Conservation (phyloP, 2,888 invertebrate genomes). For the Minunthozetes semirufus region DNA sequence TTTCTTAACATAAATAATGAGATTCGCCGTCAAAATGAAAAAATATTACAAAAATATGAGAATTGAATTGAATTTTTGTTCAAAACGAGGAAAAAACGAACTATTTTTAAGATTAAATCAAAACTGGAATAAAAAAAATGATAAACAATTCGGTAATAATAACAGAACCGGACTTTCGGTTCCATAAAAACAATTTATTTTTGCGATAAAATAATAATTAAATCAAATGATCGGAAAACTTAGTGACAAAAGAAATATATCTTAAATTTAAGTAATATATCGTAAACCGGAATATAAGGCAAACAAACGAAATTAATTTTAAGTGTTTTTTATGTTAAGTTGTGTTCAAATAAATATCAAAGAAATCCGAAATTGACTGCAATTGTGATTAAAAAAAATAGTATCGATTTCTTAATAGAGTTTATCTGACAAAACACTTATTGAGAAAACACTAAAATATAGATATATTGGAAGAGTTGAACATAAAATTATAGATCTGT, state of each 20-base stretch:
- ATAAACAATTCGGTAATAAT: not conserved
- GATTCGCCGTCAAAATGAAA: not conserved
- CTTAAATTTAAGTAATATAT: not conserved
- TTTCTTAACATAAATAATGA: not conserved
- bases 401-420: conserved; percentile 12
- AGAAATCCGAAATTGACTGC: not conserved
- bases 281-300: not conserved
- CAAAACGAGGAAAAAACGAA: not conserved
- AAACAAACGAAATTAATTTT: not conserved
- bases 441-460: not conserved
- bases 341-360: not conserved
- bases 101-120: not conserved
- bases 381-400: not conserved
- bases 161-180: not conserved
- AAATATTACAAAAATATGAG: not conserved
- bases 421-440: not conserved
- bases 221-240: not conserved
- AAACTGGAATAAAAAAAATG: not conserved
- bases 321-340: not conserved
- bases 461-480: conserved; percentile 5
- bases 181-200: not conserved
- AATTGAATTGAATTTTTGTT: not conserved
- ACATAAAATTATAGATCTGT: conserved; percentile 16
- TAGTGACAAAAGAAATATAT: not conserved
- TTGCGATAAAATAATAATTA: not conserved